Evolutionary conservation across 2,888 invertebrate genomes (phyloP).

Genomic region (Trachelus tabidus): DNA sequence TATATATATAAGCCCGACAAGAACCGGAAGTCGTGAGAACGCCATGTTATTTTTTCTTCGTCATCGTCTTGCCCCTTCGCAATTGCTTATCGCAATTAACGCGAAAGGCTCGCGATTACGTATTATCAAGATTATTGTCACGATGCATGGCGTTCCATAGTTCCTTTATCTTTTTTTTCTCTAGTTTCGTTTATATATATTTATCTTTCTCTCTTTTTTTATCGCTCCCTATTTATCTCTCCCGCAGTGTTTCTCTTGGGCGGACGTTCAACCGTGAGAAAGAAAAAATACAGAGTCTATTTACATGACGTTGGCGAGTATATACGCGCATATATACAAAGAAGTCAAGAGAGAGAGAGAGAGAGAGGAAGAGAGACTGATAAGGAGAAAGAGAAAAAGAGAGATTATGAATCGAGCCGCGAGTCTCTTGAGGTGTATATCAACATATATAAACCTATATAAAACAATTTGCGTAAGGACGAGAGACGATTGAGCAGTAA

Average conservation of each 20-base stretch:
- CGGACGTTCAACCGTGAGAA: too few relatives aligned
- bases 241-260: background rate
- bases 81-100: too few relatives aligned
- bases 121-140: constrained; percentile 4
- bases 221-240: too few relatives aligned
- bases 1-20: constrained; percentile 23
- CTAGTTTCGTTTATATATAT: background rate
- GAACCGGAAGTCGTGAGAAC: constrained; percentile 19
- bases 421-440: constrained; percentile 19
- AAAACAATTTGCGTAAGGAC: constrained; percentile 23
- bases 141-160: background rate
- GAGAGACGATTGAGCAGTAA: constrained; percentile 32
- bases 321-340: constrained; percentile 5
- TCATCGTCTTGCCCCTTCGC: background rate
- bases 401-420: too few relatives aligned
- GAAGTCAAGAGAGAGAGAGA: too few relatives aligned
- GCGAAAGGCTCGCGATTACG: background rate
- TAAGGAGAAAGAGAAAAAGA: too few relatives aligned
- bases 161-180: background rate
- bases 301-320: background rate
- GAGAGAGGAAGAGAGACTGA: too few relatives aligned
- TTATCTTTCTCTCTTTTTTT: constrained; percentile 7
- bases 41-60: constrained; percentile 17
- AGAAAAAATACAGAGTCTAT: too few relatives aligned
- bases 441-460: constrained; percentile 38